Evolutionary conservation across 2,797 vertebrate genomes (phyloP), one percentile per base, ranked within the genome.

Genomic region (Pipistrellus pipistrellus): DNA sequence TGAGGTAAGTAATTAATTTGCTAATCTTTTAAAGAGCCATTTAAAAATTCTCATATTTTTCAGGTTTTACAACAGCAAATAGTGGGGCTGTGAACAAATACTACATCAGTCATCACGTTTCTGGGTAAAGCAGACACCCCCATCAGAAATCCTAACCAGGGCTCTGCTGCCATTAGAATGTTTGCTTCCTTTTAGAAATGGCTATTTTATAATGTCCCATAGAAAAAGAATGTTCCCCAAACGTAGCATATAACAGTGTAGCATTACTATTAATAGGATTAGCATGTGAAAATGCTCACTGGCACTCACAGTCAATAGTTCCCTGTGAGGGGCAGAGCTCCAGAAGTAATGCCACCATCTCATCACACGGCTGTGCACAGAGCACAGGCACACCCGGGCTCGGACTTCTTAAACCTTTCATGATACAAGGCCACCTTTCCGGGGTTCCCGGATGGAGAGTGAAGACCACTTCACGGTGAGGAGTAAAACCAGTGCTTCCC

Each of bases 11-110:
- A 64, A 69, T 85, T 95, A 32, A 68, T 30, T 32, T 48, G 12
- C 35, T 57, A 15, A 81, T 59, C n/a, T 48, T 85, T 23, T 46
- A n/a, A 14, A 59, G 46, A 96, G 81, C 78, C 44, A 80, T 90
- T 88, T 84, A 44, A 44, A 41, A 11, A 78, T 27, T 51, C 12
- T 59, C 55, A 5, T 72, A 62, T 55, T 88, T 72, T 90, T 68
- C 84, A 83, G 59, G n/a, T 30, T 64, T 69, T 8, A 21, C 1
- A 4, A 30, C 51, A 51, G 53, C 15, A 84, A 57, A 48, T 35
- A 38, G 46, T 1, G 44, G 41, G 27, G 44, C 23, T 15, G 30
- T 5, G 41, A 30, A 10, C 64, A 44, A 64, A 9, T 4, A 25
- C 2, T 41, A 41, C 38, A 13, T 15, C 82, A 20, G 71, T 25